phyloP scores from a whole-genome alignment of 2,888 invertebrate genomes.

The Ferrisia virgata region DNA sequence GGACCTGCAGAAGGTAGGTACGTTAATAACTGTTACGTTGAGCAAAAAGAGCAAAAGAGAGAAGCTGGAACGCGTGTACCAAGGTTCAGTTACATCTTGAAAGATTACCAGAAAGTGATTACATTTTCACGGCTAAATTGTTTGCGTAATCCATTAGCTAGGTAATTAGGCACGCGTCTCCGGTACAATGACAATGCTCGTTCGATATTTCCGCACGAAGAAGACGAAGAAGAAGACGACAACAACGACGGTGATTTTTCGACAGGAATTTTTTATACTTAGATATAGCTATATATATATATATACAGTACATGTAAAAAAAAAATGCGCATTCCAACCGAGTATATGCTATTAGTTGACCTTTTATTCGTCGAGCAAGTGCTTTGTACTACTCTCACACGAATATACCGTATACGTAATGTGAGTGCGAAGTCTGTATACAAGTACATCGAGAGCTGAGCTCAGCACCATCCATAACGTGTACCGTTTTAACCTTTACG shows the following conservation, averaged over 20 bases:
- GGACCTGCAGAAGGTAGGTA: too few species aligned
- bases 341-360: background rate
- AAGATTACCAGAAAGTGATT: slow-evolving; percentile 19
- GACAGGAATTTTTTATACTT: background rate
- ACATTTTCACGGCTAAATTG: slow-evolving; percentile 31
- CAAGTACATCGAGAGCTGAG: too few species aligned
- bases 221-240: too few species aligned
- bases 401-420: too few species aligned
- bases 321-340: background rate
- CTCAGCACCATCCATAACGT: too few species aligned
- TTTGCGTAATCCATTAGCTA: slow-evolving; percentile 10
- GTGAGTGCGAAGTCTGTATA: too few species aligned
- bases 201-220: slow-evolving; percentile 2
- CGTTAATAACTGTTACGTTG: background rate
- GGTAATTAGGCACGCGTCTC: slow-evolving; percentile 27
- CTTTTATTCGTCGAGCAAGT: background rate
- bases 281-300: too few species aligned
- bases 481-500: too few species aligned
- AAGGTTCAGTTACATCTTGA: background rate
- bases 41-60: background rate
- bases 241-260: background rate
- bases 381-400: too few species aligned
- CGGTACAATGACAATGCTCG: background rate
- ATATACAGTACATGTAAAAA: too few species aligned
- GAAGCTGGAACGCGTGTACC: background rate